Base-by-base conservation (phyloP, 2,113 vertebrate genomes). In the Pollachius pollachius region DNA sequence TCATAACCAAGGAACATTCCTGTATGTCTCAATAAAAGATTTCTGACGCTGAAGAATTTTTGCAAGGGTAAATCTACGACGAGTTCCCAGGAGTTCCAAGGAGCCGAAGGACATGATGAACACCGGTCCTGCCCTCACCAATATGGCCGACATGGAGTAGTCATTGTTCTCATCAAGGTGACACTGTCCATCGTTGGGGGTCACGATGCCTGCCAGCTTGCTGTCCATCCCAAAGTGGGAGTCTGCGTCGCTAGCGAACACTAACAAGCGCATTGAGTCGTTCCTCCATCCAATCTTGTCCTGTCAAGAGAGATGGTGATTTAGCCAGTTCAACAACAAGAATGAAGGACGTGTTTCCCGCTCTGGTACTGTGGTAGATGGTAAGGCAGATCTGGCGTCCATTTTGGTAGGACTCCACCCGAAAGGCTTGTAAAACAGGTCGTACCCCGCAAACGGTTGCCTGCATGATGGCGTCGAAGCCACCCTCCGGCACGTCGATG, bases 161-260 rank as follows among this genome's bases (percentile, higher is more conserved):
- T 97, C 95, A 58, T 98, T 98, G 77, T 94, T 95, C 83, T 69
- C 88, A 77, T 99, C 96, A 90, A 99, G 89, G 81, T 99, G 97
- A 83, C 98, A 99, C 76, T 94, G 91, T 0, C 96, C 94, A 5
- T 99, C 98, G 1, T 99, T 98, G 70, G 98, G 98, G 80, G 96
- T 92, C 74, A 99, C 98, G 0, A 99, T 98, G 67, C 98, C 98
- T 3, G 97, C 94, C 89, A 99, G 88, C 86, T 96, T 99, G 82
- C 98, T 98, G 87, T 99, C 98, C 97, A 99, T 99, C 69, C 97
- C 97, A 72, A 98, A 95, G 84, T 99, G 98, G 52, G 98, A 99
- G 90, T 99, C 96, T 0, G 92, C 95, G 4, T 99, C 98, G 37
- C 94, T 98, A 78, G 94, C 97, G 85, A 99, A 99, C 78, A 99